These are phyloP conservation scores for Drymodes brunneopygia DNA, from an alignment of 2,113 vertebrate genomes.

Conservation along the genomic window DNA sequence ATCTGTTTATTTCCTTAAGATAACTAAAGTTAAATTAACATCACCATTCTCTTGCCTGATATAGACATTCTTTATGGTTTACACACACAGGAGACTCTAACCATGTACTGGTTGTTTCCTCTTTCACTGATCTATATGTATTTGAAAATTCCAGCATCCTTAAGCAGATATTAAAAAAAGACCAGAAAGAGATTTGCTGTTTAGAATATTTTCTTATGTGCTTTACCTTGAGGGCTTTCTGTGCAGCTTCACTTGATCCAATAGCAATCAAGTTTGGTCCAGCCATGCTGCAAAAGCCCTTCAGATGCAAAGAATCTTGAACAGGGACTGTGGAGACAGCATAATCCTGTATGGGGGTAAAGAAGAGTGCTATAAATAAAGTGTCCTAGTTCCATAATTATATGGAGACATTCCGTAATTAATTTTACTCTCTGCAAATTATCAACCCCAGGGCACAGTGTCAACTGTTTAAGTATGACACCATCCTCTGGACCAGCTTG, in stretches of 20 bases:
- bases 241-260: constrained; percentile 91
- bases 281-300: constrained; percentile 98
- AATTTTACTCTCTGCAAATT: not conserved
- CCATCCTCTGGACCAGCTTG: not conserved
- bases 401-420: not conserved
- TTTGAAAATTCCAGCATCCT: not conserved
- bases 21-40: not conserved
- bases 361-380: constrained; percentile 11
- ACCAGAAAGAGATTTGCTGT: not conserved
- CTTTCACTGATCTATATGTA: not conserved
- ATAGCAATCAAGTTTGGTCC: constrained; percentile 93
- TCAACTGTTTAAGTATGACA: not conserved
- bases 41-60: not conserved
- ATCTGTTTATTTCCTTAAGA: not conserved
- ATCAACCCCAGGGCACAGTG: not conserved
- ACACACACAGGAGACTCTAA: not conserved
- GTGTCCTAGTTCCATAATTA: not conserved
- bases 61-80: not conserved
- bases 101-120: not conserved
- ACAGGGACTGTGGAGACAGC: constrained; percentile 94
- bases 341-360: constrained; percentile 77
- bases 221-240: constrained; percentile 93
- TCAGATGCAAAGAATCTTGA: constrained; percentile 84
- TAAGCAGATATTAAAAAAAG: not conserved
- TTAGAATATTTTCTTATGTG: not conserved